Base-by-base conservation (phyloP, 37 sponge, comb jelly and placozoan species). In the Tethya wilhelma region DNA sequence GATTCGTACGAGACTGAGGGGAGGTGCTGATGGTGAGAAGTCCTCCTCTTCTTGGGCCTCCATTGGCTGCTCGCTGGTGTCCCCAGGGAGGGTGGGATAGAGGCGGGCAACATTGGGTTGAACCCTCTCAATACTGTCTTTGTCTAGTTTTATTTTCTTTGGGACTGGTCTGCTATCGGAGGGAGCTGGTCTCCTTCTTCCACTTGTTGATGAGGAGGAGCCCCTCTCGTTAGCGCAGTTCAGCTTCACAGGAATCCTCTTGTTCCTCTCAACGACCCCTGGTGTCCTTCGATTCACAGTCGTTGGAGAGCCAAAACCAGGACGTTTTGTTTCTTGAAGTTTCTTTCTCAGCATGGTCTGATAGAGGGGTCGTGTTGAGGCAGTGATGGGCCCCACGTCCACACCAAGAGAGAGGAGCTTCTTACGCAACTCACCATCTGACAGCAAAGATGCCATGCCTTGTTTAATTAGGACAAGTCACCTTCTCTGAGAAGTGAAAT, bases 341-440 rank as follows among this genome's bases (percentile, higher is more conserved):
- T 40, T 31, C 40, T 69, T 69, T 38, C 34, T 44, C 19, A 94
- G 85, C 78, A 64, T 75, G 11, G 59, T 63, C n/a, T 81, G 44
- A 56, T 96, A 96, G 2, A 93, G 37, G 6, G 45, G 55, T 69
- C 96, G 62, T 9, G 96, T 96, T 37, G 88, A 64, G 23, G 75
- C 79, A 25, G 77, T 96, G 37, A 96, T 93, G 23, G 96, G 96
- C 14, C 96, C 96, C 17, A 73, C 85, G 0, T 86, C 69, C 2
- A 87, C 77, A 0, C 96, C 96, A 31, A 37, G 42, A n/a, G 14
- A 44, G 26, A 25, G 49, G 42, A 96, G 79, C 63, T 69, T 34
- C 40, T 34, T 22, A 8, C 88, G 81, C 44, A 96, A 60, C 78
- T 89, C 88, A 36, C 38, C 69, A 56, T 96, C 91, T 14, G 73